phyloP scores from a whole-genome alignment of 2,113 vertebrate genomes.

The Solenodon paradoxus region DNA sequence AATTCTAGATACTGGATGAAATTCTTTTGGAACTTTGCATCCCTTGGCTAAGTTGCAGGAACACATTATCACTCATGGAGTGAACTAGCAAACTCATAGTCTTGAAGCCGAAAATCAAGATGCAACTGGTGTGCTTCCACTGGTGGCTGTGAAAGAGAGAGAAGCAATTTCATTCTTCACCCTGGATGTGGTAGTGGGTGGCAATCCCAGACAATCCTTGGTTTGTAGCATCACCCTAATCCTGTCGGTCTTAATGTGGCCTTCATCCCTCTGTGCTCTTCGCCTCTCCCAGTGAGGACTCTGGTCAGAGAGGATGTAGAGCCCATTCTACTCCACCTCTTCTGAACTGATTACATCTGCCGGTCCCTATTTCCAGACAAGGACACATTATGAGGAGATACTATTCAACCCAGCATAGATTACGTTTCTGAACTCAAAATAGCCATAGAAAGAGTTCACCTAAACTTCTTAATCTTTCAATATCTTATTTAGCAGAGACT shows the following conservation, averaged over 20 bases:
- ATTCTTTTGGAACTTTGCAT: not conserved
- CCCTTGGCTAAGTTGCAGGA: too few species aligned
- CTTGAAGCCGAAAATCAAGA: not conserved
- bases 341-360: not conserved
- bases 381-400: not conserved
- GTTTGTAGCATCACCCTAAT: rapidly evolving
- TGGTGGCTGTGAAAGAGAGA: not conserved
- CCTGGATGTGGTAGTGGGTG: too few species aligned
- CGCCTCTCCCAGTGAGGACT: not conserved
- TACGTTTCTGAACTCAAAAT: not conserved
- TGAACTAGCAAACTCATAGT: not conserved
- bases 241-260: not conserved
- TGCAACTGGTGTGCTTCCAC: not conserved
- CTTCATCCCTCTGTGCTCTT: too few species aligned
- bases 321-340: not conserved
- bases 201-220: not conserved
- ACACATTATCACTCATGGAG: too few species aligned
- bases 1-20: not conserved
- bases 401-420: not conserved
- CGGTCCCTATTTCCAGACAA: not conserved
- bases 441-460: not conserved
- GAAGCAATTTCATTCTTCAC: too few species aligned
- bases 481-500: not conserved
- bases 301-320: not conserved
- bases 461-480: not conserved